phyloP scores from a whole-genome alignment of 2,888 invertebrate species.

The Antheraea assamensis region DNA sequence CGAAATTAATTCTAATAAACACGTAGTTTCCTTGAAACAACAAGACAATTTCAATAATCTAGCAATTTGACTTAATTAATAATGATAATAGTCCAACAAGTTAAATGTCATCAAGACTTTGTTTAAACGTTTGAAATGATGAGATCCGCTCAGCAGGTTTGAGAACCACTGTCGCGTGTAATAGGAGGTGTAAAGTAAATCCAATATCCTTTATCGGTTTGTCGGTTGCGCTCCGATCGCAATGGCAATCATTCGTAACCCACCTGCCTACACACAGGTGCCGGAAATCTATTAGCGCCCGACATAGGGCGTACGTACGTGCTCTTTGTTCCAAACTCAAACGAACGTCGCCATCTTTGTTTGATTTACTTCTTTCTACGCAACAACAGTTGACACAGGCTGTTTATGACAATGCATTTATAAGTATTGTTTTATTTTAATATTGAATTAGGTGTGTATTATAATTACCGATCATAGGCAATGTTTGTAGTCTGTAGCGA shows the following conservation, averaged over 20 bases:
- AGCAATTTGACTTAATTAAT: too few relatives aligned
- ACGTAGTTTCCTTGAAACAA: too few relatives aligned
- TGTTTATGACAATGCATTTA: constrained; percentile 2
- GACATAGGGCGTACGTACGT: constrained; percentile 26
- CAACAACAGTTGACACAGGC: constrained; percentile 18
- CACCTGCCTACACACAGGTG: constrained; percentile 70
- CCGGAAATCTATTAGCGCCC: constrained; percentile 67
- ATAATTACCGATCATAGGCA: neutral
- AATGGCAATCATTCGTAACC: constrained; percentile 28
- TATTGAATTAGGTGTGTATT: neutral
- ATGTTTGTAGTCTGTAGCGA: neutral
- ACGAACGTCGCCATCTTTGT: constrained; percentile 22
- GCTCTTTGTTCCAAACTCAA: constrained; percentile 27
- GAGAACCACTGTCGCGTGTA: neutral
- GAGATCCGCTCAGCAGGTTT: neutral
- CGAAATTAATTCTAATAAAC: too few relatives aligned
- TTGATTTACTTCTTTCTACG: constrained; percentile 26
- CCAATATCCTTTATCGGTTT: constrained; percentile 11
- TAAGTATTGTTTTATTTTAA: neutral
- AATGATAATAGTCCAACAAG: too few relatives aligned
- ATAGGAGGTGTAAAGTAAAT: constrained; percentile 13
- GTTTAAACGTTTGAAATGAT: neutral
- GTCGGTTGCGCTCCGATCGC: constrained; percentile 6
- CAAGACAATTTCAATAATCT: too few relatives aligned
- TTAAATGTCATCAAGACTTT: neutral